Conservation (phyloP, 2,888 invertebrate genomes). For the Synanthedon vespiformis region DNA sequence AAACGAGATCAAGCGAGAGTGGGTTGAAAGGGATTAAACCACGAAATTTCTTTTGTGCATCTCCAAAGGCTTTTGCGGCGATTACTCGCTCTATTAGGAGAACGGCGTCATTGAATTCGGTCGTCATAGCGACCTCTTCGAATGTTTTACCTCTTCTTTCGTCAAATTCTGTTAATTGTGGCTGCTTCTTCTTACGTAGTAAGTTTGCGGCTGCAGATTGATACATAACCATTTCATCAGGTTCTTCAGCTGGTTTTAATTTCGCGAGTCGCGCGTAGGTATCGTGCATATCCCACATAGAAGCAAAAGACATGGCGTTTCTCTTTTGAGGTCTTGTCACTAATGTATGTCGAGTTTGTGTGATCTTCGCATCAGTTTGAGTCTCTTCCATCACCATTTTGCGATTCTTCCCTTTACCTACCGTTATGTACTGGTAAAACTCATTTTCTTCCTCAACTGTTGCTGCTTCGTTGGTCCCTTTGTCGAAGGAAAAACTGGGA, state of each 20-base stretch:
- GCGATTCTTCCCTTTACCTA: slow-evolving; percentile 75
- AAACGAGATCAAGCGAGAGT: slow-evolving; percentile 72
- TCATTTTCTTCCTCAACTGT: slow-evolving; percentile 73
- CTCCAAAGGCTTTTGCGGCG: slow-evolving; percentile 74
- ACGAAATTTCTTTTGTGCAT: slow-evolving; percentile 78
- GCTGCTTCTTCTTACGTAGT: slow-evolving; percentile 36
- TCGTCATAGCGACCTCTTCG: slow-evolving; percentile 30
- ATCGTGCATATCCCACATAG: slow-evolving; percentile 84
- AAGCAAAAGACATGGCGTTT: slow-evolving; percentile 75
- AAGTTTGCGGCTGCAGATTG: slow-evolving; percentile 40
- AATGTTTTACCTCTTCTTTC: slow-evolving; percentile 26
- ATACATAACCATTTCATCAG: slow-evolving; percentile 61
- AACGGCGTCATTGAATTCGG: slow-evolving; percentile 72
- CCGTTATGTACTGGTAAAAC: slow-evolving; percentile 75
- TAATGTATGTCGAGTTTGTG: slow-evolving; percentile 75
- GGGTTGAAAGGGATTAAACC: slow-evolving; percentile 74
- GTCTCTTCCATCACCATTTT: slow-evolving; percentile 76
- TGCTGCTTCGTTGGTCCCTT: slow-evolving; percentile 69
- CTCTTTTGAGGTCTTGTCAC: slow-evolving; percentile 64
- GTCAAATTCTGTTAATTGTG: slow-evolving; percentile 4
- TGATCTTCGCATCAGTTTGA: slow-evolving; percentile 73
- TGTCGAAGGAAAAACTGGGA: slow-evolving; percentile 72
- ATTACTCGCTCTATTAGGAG: slow-evolving; percentile 78
- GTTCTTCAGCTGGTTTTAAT: slow-evolving; percentile 26
- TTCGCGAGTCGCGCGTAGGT: slow-evolving; percentile 67